phyloP scores from a whole-genome alignment of 2,888 invertebrate genomes.

The Agrotis segetum region DNA sequence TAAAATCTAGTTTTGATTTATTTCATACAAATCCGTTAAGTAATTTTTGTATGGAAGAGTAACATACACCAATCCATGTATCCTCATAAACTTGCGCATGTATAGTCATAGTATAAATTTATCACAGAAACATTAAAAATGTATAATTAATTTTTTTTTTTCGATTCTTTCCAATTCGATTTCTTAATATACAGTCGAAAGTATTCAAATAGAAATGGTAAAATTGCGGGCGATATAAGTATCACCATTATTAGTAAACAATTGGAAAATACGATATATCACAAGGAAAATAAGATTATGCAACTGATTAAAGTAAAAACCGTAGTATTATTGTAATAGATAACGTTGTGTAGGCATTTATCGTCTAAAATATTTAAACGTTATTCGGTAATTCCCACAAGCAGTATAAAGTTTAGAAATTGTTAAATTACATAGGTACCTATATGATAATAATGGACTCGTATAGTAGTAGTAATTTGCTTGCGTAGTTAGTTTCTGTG shows the following conservation, averaged over 20 bases:
- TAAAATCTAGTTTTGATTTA: no score
- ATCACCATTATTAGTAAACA: constrained; percentile 47
- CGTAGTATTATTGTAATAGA: constrained; percentile 30
- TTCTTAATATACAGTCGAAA: no score
- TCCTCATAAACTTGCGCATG: no score
- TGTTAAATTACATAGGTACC: neutral
- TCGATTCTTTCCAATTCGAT: no score
- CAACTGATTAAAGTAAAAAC: constrained; percentile 37
- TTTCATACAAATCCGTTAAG: no score
- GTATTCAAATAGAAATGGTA: neutral
- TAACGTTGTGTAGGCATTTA: constrained; percentile 12
- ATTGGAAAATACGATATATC: constrained; percentile 41
- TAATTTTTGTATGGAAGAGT: no score
- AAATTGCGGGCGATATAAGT: neutral
- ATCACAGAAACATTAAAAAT: no score
- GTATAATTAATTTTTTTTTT: no score
- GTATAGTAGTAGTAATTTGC: neutral
- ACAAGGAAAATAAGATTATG: constrained; percentile 37
- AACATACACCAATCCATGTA: no score
- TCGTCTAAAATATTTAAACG: constrained; percentile 14
- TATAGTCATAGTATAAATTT: no score
- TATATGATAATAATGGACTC: no score
- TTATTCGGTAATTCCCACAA: neutral
- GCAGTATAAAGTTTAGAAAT: neutral
- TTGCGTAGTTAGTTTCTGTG: neutral